These are phyloP conservation scores for Mesitornis unicolor DNA, from an alignment of 2,113 vertebrate genomes.

Conservation along the genomic window DNA sequence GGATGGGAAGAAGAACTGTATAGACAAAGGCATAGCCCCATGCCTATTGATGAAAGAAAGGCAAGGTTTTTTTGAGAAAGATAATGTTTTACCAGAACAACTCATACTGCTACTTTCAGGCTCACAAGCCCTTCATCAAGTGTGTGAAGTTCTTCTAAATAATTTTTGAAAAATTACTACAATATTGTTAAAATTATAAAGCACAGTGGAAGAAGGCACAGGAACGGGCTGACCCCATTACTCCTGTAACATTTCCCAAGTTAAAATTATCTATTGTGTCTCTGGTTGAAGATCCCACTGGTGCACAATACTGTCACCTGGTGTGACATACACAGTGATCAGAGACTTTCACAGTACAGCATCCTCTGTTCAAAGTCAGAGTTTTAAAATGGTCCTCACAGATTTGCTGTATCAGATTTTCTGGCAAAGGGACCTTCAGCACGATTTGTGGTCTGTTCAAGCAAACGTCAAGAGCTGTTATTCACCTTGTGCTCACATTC, in stretches of 20 bases:
- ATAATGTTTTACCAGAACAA: not conserved
- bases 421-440: not conserved
- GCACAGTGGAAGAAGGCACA: not conserved
- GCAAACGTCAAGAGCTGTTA: not conserved
- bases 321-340: not conserved
- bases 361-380: constrained; percentile 13
- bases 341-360: not conserved
- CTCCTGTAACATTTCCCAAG: not conserved
- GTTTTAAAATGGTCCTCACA: not conserved
- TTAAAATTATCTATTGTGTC: not conserved
- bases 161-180: not conserved
- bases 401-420: not conserved
- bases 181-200: not conserved
- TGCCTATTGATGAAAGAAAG: not conserved
- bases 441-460: not conserved
- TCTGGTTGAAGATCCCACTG: not conserved
- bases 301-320: not conserved
- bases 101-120: not conserved
- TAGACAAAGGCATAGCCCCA: not conserved
- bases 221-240: not conserved
- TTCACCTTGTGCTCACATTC: not conserved
- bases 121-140: not conserved
- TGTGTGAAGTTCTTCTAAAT: not conserved
- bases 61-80: not conserved
- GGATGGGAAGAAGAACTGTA: not conserved